Conservation (phyloP, 2,797 vertebrate species). For the Apogon hyalosoma region DNA sequence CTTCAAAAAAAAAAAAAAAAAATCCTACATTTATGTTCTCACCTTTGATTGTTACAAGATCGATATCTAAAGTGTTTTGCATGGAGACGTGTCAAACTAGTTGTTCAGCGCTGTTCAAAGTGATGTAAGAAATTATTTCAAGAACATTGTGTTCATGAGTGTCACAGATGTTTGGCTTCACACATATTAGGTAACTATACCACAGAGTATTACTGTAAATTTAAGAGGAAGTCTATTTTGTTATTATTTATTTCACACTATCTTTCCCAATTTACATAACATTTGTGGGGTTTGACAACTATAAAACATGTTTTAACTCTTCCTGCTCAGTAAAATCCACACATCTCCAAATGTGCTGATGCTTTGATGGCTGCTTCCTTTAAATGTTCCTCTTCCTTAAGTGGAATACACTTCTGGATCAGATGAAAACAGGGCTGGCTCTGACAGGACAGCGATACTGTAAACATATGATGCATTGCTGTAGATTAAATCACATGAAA, state of each 20-base stretch:
- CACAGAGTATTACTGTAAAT: constrained; percentile 3
- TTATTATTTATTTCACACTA: background rate
- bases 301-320: too few species aligned
- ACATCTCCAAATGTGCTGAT: too few species aligned
- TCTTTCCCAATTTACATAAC: too few species aligned
- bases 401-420: too few species aligned
- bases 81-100: background rate
- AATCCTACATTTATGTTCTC: background rate
- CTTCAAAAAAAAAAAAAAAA: background rate
- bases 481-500: too few species aligned
- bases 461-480: too few species aligned
- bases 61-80: background rate
- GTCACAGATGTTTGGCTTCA: background rate
- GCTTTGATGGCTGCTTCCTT: too few species aligned
- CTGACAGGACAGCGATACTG: too few species aligned
- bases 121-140: constrained; percentile 4
- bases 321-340: too few species aligned
- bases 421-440: too few species aligned
- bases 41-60: fast-evolving
- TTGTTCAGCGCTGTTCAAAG: background rate
- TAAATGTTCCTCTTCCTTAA: too few species aligned
- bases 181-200: background rate
- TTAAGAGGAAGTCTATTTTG: constrained; percentile 10
- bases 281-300: too few species aligned
- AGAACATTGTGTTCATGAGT: constrained; percentile 17